A percentile compares a stretch with the other conserved stretches of the same genome.
These are phyloP conservation scores for Antennarius striatus DNA, from an alignment of 2,113 vertebrate genomes.

Conservation along the genomic window DNA sequence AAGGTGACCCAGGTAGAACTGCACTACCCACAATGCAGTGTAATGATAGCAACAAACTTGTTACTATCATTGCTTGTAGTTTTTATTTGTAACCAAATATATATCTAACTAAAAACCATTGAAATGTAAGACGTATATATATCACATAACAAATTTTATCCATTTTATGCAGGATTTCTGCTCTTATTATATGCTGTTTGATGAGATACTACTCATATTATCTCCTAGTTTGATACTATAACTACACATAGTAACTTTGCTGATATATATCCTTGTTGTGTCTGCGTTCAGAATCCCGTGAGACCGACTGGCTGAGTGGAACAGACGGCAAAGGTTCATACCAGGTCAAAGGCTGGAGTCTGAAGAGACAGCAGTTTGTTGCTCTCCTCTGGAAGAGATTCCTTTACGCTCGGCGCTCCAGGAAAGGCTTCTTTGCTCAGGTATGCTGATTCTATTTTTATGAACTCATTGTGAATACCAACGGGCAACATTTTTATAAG, in stretches of 20 bases:
- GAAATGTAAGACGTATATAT: too few species aligned
- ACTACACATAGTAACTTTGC: conserved; percentile 4
- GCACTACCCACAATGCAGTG: conserved; percentile 40
- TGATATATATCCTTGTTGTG: not conserved
- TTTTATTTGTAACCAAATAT: not conserved
- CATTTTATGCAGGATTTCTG: too few species aligned
- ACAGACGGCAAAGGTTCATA: conserved; percentile 95
- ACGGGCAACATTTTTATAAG: not conserved
- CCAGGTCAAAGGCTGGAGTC: conserved; percentile 95
- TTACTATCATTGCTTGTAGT: conserved; percentile 15
- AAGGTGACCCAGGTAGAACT: conserved; percentile 89
- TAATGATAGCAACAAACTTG: conserved; percentile 18
- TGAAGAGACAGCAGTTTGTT: conserved; percentile 93
- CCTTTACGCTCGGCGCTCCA: conserved; percentile 91
- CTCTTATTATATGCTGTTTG: too few species aligned
- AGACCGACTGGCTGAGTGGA: conserved; percentile 94
- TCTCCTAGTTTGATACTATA: not conserved
- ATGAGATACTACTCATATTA: too few species aligned
- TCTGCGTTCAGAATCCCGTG: conserved; percentile 87
- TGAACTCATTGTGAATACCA: too few species aligned
- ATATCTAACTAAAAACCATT: too few species aligned
- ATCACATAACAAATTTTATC: too few species aligned
- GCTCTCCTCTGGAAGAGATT: conserved; percentile 97
- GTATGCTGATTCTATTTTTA: conserved; percentile 48
- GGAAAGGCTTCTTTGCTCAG: conserved; percentile 98